Evolutionary conservation across 2,797 vertebrate genomes (phyloP).

Genomic region (Spheniscus humboldti): DNA sequence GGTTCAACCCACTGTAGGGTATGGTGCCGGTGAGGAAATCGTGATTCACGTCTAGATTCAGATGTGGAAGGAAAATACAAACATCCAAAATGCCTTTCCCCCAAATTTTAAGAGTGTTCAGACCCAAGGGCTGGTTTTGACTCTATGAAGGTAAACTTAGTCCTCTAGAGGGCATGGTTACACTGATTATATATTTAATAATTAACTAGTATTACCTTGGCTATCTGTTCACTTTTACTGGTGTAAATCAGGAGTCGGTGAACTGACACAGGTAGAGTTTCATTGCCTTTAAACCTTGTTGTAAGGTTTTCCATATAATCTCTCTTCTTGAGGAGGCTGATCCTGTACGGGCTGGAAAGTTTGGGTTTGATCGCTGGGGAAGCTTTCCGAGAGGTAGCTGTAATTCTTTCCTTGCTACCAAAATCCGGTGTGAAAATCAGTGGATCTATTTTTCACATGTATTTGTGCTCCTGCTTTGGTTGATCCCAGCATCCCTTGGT

Average conservation of each 20-base stretch:
- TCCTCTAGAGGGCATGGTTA: constrained; percentile 68
- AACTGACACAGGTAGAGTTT: not conserved
- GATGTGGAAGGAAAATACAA: not conserved
- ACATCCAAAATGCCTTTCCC: not conserved
- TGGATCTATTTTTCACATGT: not conserved
- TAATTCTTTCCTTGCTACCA: not conserved
- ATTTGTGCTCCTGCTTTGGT: not conserved
- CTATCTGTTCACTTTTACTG: not conserved
- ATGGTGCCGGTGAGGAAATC: not conserved
- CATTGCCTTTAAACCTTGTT: not conserved
- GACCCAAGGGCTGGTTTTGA: not conserved
- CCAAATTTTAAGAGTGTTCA: not conserved
- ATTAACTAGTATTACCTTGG: constrained; percentile 29
- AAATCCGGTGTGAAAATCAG: not conserved
- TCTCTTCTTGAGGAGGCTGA: not conserved
- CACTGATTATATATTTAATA: constrained; percentile 64
- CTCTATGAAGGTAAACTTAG: constrained; percentile 38
- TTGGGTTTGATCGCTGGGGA: not conserved
- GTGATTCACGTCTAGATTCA: not conserved
- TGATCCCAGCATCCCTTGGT: not conserved
- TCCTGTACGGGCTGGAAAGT: not conserved
- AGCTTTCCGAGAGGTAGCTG: not conserved
- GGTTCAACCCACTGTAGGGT: not conserved
- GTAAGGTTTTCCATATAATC: not conserved
- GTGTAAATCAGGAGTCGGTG: not conserved